Conservation (phyloP, 2,113 vertebrate species). For the Hepsetus odoe region DNA sequence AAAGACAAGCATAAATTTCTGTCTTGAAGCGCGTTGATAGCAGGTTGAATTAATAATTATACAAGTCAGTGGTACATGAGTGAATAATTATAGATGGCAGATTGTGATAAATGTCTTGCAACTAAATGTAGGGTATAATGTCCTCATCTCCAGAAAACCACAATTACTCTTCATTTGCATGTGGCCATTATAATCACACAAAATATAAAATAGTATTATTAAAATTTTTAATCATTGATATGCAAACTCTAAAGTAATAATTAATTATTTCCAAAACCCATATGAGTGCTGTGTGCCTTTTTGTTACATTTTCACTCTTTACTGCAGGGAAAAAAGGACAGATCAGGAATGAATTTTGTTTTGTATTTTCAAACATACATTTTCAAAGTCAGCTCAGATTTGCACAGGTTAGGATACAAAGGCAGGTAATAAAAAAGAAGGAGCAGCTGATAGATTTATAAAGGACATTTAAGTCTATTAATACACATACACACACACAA, state of each 20-base stretch:
- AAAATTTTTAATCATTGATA: conserved; percentile 42
- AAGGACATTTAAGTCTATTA: no score
- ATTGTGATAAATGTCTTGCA: conserved; percentile 67
- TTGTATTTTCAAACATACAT: no score
- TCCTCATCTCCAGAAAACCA: conserved; percentile 60
- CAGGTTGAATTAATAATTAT: conserved; percentile 74
- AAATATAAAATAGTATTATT: conserved; percentile 45
- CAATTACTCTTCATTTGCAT: conserved; percentile 70
- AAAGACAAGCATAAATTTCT: conserved; percentile 62
- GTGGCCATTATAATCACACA: conserved; percentile 38
- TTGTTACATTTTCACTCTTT: not conserved
- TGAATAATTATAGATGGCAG: conserved; percentile 69
- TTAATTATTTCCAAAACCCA: conserved; percentile 7
- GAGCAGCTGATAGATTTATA: no score
- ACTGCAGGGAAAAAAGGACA: no score
- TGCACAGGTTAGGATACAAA: no score
- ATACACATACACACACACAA: no score
- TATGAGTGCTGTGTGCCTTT: not conserved
- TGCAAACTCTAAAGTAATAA: conserved; percentile 36
- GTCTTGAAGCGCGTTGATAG: conserved; percentile 65
- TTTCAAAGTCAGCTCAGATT: no score
- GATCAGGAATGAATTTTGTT: no score
- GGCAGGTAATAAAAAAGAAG: no score
- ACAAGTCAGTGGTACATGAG: conserved; percentile 66
- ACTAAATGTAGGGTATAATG: conserved; percentile 71